phyloP scores from a whole-genome alignment of 2,888 invertebrate species.

The Lepidonotus clava region DNA sequence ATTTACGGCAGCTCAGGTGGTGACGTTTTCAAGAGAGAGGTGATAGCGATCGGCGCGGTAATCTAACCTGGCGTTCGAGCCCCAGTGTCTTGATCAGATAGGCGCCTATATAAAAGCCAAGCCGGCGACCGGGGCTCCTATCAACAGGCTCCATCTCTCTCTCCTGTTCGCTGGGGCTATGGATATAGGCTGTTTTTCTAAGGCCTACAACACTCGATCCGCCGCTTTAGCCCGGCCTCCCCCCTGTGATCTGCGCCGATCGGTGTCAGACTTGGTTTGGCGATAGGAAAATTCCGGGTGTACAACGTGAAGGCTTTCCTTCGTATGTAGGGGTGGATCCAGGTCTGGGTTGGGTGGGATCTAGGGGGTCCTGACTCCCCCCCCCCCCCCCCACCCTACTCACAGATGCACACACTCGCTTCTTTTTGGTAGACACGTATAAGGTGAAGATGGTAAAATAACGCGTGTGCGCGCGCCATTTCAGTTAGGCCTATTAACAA shows the following conservation, averaged over 20 bases:
- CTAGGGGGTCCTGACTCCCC: no score
- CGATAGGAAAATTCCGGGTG: no score
- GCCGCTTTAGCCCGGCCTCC: neutral
- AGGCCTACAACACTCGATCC: neutral
- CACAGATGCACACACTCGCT: no score
- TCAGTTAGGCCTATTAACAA: no score
- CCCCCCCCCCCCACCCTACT: no score
- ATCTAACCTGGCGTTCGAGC: neutral
- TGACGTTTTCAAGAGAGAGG: slow-evolving; percentile 16
- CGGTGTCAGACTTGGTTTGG: no score
- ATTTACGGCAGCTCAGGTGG: slow-evolving; percentile 22
- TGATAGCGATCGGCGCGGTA: slow-evolving; percentile 16
- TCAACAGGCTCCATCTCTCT: neutral
- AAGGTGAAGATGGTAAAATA: no score
- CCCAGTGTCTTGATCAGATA: slow-evolving; percentile 25
- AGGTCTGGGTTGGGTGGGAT: no score
- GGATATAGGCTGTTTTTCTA: neutral
- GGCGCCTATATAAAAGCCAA: neutral
- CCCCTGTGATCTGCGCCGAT: neutral
- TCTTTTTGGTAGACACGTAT: no score
- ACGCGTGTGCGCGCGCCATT: no score
- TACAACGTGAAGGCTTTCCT: no score
- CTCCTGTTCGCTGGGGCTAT: neutral
- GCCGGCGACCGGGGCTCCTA: neutral
- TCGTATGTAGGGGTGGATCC: no score